A percentile compares a stretch with the other conserved stretches of the same genome.
These are phyloP conservation scores for Sterna hirundo DNA, from an alignment of 2,113 vertebrate genomes.

Conservation along the genomic window DNA sequence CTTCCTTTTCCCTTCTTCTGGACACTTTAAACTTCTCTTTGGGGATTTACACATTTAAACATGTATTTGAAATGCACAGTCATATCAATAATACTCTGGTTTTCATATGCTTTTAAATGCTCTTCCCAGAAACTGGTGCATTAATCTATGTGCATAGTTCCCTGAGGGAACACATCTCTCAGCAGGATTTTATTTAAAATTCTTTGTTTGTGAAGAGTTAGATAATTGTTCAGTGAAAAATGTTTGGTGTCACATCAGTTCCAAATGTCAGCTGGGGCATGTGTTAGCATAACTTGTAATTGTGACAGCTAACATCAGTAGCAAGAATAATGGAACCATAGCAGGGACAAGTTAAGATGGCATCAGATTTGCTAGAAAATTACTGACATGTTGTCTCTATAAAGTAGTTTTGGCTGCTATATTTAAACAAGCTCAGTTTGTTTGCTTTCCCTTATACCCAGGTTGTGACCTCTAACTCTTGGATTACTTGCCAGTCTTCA, in stretches of 20 bases:
- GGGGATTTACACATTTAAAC: background rate
- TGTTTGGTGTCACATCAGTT: background rate
- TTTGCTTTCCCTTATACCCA: background rate
- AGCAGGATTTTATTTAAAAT: background rate
- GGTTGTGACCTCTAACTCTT: background rate
- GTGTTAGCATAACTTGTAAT: background rate
- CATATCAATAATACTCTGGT: background rate
- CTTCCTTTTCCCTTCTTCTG: background rate
- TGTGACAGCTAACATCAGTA: background rate
- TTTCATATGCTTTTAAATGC: background rate
- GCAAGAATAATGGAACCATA: background rate
- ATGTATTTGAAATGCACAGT: background rate
- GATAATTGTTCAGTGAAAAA: background rate
- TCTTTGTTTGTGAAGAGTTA: background rate
- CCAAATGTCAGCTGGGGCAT: background rate
- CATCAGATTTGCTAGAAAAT: background rate
- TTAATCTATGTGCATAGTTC: background rate
- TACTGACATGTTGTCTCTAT: background rate
- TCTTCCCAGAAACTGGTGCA: background rate
- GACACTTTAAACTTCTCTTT: background rate
- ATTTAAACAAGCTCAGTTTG: background rate
- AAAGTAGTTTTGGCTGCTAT: background rate
- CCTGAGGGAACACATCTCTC: background rate
- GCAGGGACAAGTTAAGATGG: background rate
- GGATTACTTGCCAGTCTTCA: background rate